These are phyloP conservation scores for Varecia variegata DNA, from an alignment of 2,797 vertebrate species.

Conservation along the genomic window DNA sequence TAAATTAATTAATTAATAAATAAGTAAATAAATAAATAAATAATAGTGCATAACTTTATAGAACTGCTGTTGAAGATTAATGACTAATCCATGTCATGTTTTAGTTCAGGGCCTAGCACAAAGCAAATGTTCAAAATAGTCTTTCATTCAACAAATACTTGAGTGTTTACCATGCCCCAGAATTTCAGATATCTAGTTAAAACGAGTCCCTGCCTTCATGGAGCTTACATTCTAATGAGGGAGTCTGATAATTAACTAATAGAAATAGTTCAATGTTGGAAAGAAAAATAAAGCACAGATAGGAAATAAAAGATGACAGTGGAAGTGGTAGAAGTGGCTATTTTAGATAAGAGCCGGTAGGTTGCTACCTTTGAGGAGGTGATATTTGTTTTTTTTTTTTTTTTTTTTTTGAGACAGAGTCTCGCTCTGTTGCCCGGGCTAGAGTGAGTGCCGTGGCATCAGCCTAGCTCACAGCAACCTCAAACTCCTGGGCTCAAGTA, in stretches of 20 bases:
- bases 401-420: too few species aligned
- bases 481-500: too few species aligned
- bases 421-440: too few species aligned
- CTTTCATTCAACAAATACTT: slow-evolving; percentile 4
- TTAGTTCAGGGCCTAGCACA: not conserved
- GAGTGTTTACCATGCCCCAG: not conserved
- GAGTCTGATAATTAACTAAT: not conserved
- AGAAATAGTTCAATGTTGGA: not conserved
- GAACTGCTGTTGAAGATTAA: not conserved
- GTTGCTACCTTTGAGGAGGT: not conserved
- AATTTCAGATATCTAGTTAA: not conserved
- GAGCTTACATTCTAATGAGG: not conserved
- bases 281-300: not conserved
- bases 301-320: not conserved
- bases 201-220: not conserved
- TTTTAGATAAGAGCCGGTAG: not conserved
- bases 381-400: too few species aligned
- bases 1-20: too few species aligned
- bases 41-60: not conserved
- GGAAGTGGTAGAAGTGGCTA: not conserved
- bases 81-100: not conserved
- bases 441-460: too few species aligned
- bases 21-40: too few species aligned
- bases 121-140: slow-evolving; percentile 18
- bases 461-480: too few species aligned